These are phyloP conservation scores for Aspidiotus destructor DNA, from an alignment of 2,888 invertebrate genomes.

Conservation along the genomic window DNA sequence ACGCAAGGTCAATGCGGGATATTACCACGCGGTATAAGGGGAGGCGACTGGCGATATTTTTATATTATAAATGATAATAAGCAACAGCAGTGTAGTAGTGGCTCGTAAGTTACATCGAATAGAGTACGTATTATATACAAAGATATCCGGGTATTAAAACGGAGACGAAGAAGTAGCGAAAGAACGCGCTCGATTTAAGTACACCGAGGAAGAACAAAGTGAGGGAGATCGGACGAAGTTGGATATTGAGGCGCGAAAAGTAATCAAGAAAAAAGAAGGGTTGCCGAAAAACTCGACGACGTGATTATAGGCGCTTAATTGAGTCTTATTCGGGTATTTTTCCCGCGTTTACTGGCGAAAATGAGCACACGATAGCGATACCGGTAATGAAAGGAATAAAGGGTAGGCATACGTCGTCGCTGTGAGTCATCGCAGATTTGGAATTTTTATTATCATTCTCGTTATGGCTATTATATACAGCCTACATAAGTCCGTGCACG, in stretches of 20 bases:
- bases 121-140: background rate
- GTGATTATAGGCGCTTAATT: conserved; percentile 31
- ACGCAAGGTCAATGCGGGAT: too few relatives aligned
- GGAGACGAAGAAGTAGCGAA: background rate
- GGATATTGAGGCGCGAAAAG: conserved; percentile 8
- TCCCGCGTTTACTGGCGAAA: conserved; percentile 1
- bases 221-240: background rate
- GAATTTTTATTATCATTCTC: background rate
- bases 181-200: background rate
- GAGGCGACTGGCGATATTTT: too few relatives aligned
- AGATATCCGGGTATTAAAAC: background rate
- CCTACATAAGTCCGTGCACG: background rate
- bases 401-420: too few relatives aligned
- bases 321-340: conserved; percentile 19
- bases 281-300: conserved; percentile 24
- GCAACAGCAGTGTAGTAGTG: too few relatives aligned
- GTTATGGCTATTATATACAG: background rate
- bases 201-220: background rate
- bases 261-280: conserved; percentile 29
- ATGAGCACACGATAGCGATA: conserved; percentile 3
- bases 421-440: background rate
- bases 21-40: too few relatives aligned
- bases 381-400: background rate
- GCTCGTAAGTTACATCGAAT: background rate
- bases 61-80: too few relatives aligned